A percentile compares a stretch with the other conserved stretches of the same genome.
Conservation (phyloP, 2,797 vertebrate genomes). For the Buphagus erythrorhynchus region DNA sequence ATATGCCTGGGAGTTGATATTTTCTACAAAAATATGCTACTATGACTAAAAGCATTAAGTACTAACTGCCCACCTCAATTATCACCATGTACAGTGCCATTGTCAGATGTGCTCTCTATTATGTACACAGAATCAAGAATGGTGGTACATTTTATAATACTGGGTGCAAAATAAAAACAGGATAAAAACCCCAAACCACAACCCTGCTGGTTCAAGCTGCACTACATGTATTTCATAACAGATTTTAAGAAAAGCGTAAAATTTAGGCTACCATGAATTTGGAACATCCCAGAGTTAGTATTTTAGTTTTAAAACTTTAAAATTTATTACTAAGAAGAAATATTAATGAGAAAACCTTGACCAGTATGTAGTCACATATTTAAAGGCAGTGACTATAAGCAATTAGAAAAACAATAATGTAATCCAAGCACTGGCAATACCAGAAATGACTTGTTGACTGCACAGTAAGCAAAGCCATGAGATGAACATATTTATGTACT, state of each 20-base stretch:
- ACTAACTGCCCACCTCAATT: conserved; percentile 27
- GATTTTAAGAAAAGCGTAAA: not conserved
- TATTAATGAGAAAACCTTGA: not conserved
- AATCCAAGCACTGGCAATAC: not conserved
- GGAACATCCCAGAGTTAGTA: not conserved
- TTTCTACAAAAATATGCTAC: not conserved
- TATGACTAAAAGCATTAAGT: conserved; percentile 4
- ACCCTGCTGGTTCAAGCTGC: not conserved
- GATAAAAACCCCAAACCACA: not conserved
- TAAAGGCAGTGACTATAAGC: not conserved
- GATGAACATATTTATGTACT: not conserved
- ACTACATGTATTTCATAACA: not conserved
- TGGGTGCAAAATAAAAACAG: not conserved
- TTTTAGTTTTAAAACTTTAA: not conserved
- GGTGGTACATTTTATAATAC: not conserved
- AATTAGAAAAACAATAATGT: not conserved
- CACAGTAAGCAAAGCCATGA: not conserved
- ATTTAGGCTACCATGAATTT: not conserved
- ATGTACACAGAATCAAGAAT: not conserved
- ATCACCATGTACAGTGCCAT: not conserved
- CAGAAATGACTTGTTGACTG: not conserved
- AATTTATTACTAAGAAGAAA: not conserved
- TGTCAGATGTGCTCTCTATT: not conserved
- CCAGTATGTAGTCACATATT: not conserved
- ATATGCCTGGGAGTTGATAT: not conserved